These are phyloP conservation scores for Coracopsis vasa DNA, from an alignment of 2,113 vertebrate genomes.

Conservation along the genomic window DNA sequence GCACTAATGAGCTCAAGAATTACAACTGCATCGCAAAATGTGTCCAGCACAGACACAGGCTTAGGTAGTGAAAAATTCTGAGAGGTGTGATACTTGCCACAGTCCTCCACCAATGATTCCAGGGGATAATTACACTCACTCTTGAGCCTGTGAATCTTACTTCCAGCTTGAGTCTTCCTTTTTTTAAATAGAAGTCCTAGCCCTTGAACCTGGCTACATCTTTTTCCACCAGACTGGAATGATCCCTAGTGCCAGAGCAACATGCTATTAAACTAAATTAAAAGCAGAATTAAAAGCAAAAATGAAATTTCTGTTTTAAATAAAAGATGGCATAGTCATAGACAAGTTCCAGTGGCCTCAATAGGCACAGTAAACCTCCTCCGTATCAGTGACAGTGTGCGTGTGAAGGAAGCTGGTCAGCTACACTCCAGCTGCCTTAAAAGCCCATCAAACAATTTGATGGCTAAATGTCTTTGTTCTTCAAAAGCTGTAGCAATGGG, in stretches of 20 bases:
- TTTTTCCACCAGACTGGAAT: not conserved
- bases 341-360: not conserved
- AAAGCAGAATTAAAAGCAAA: not conserved
- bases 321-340: not conserved
- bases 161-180: not conserved
- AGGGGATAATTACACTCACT: not conserved
- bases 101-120: not conserved
- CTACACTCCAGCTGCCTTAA: not conserved
- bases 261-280: not conserved
- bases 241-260: not conserved
- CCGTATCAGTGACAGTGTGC: fast-evolving
- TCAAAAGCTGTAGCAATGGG: not conserved
- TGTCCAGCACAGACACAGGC: not conserved
- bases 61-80: not conserved
- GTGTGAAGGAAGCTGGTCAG: not conserved
- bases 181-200: not conserved
- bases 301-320: not conserved
- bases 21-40: not conserved
- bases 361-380: not conserved
- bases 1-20: not conserved
- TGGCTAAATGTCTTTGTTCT: not conserved
- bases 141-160: not conserved
- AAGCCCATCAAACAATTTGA: not conserved
- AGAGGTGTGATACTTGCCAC: not conserved
- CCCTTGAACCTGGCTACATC: not conserved